Conservation (phyloP, 2,113 vertebrate genomes). For the Ceratotherium simum region DNA sequence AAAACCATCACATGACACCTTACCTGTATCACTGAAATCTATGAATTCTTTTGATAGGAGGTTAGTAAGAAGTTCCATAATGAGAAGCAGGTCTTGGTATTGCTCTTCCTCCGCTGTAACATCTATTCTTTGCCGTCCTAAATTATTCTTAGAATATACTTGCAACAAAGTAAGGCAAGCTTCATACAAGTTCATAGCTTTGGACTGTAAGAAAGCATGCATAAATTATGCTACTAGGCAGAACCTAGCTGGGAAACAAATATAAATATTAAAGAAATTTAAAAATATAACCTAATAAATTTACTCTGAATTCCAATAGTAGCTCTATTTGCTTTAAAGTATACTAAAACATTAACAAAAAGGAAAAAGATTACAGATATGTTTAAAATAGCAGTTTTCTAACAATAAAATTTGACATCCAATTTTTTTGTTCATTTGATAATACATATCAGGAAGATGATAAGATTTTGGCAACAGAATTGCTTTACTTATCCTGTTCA, state of each 20-base stretch:
- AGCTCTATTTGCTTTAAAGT: not conserved
- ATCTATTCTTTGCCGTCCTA: slow-evolving; percentile 94
- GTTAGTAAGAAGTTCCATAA: slow-evolving; percentile 99
- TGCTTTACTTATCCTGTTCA: not conserved
- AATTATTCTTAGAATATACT: slow-evolving; percentile 98
- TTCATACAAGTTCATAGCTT: slow-evolving; percentile 99
- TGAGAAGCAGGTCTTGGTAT: slow-evolving; percentile 99
- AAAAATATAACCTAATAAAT: not conserved
- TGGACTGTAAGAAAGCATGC: slow-evolving; percentile 89
- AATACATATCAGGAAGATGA: not conserved
- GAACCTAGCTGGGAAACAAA: not conserved
- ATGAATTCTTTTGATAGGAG: slow-evolving; percentile 99
- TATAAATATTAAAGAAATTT: not conserved
- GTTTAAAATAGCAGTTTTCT: not conserved
- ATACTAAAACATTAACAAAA: not conserved
- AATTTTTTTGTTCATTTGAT: not conserved
- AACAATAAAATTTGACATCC: not conserved
- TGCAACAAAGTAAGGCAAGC: slow-evolving; percentile 97
- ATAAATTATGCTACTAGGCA: not conserved
- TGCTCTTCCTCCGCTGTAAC: slow-evolving; percentile 97
- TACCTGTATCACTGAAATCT: slow-evolving; percentile 99
- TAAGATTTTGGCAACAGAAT: not conserved
- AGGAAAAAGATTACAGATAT: not conserved
- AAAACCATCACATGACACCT: not conserved
- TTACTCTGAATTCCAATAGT: not conserved